Evolutionary conservation across 2,888 invertebrate species (phyloP).

Genomic region (Netelia fuscicornis): DNA sequence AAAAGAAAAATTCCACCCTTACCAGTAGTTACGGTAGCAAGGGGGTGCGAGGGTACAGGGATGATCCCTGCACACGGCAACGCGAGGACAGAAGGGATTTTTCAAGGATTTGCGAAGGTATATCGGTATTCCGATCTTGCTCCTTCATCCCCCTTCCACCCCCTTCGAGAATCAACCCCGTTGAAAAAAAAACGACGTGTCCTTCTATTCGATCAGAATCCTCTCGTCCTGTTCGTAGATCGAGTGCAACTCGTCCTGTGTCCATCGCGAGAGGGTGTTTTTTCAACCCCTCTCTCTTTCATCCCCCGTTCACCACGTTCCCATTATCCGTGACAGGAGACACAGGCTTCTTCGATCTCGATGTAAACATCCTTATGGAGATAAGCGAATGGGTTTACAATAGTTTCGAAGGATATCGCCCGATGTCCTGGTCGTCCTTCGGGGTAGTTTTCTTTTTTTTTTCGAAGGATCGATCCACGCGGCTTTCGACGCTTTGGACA

Average conservation of each 20-base stretch:
- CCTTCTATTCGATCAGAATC: slow-evolving; percentile 7
- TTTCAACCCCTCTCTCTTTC: background rate
- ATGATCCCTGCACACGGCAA: slow-evolving; percentile 57
- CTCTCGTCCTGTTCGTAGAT: background rate
- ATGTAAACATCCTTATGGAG: slow-evolving; percentile 72
- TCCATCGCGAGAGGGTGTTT: background rate
- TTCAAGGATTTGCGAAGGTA: slow-evolving; percentile 68
- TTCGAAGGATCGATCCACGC: too few species aligned
- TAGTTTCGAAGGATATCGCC: slow-evolving; percentile 66
- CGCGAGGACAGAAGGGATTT: slow-evolving; percentile 71
- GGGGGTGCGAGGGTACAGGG: background rate
- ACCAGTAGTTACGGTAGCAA: slow-evolving; percentile 4
- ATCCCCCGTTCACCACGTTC: background rate
- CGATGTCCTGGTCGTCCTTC: slow-evolving; percentile 28
- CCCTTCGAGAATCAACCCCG: background rate
- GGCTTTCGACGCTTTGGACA: background rate
- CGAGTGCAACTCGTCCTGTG: background rate
- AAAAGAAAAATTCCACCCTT: slow-evolving; percentile 24
- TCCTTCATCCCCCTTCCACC: background rate
- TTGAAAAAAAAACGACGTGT: background rate
- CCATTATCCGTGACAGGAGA: background rate
- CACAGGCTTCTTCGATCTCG: slow-evolving; percentile 47
- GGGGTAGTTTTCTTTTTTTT: background rate
- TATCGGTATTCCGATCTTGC: slow-evolving; percentile 31
- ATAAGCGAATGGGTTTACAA: slow-evolving; percentile 66